phyloP scores from a whole-genome alignment of 2,797 vertebrate species.

The Channallabes apus region DNA sequence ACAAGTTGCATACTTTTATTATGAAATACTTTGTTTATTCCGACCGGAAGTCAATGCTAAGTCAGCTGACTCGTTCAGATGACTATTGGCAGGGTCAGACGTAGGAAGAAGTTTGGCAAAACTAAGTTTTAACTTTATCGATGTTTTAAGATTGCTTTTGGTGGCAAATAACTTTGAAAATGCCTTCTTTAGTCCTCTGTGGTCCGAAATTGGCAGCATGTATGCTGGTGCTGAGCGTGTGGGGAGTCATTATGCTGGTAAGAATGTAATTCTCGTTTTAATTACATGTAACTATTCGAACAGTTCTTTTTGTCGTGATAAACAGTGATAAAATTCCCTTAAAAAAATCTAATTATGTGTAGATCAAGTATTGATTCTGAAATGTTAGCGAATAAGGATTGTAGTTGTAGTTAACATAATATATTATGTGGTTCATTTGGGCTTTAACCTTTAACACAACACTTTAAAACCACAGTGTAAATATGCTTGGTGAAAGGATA shows the following conservation, averaged over 20 bases:
- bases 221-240: conserved; percentile 80
- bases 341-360: not conserved
- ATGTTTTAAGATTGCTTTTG: not conserved
- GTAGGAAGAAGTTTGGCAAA: conserved; percentile 13
- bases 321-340: not conserved
- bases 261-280: conserved; percentile 19
- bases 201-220: conserved; percentile 85
- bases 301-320: not conserved
- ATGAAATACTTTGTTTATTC: not conserved
- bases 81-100: conserved; percentile 31
- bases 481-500: not conserved
- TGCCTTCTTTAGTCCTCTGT: conserved; percentile 79
- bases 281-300: not conserved
- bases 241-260: conserved; percentile 87
- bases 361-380: not conserved
- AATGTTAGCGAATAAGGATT: not conserved
- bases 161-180: conserved; percentile 43
- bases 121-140: not conserved
- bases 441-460: not conserved
- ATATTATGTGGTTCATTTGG: not conserved
- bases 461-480: not conserved
- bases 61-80: conserved; percentile 50
- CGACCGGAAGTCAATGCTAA: conserved; percentile 11
- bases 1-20: not conserved
- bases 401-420: not conserved